phyloP scores from a whole-genome alignment of 1,140 invertebrate genomes.

The Platyscapa corneri region DNA sequence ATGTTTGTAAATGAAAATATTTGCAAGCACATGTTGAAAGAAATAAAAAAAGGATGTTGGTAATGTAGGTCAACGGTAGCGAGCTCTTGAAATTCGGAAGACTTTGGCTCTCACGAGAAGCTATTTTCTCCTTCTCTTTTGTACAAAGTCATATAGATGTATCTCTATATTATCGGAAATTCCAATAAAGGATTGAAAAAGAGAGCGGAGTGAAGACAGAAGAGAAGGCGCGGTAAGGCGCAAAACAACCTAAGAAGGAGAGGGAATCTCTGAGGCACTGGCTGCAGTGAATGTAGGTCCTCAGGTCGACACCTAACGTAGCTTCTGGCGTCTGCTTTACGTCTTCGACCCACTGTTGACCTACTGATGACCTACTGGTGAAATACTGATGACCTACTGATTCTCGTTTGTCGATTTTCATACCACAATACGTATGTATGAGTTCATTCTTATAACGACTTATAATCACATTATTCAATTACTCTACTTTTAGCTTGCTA shows the following conservation, averaged over 20 bases:
- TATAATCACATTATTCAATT: neutral
- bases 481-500: neutral
- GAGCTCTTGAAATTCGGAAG: slow-evolving; percentile 36
- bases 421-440: neutral
- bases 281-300: slow-evolving; percentile 19
- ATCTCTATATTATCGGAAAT: slow-evolving; percentile 28
- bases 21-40: too few relatives aligned
- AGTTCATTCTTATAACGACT: neutral
- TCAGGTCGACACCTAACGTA: slow-evolving; percentile 17
- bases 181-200: slow-evolving; percentile 21
- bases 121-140: slow-evolving; percentile 8
- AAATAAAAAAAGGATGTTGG: too few relatives aligned
- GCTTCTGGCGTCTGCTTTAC: slow-evolving; percentile 5
- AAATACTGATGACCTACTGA: slow-evolving; percentile 4
- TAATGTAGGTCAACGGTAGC: slow-evolving; percentile 33
- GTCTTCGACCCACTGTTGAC: slow-evolving; percentile 11
- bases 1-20: too few relatives aligned
- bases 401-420: slow-evolving; percentile 1
- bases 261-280: neutral
- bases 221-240: neutral
- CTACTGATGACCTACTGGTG: slow-evolving; percentile 22
- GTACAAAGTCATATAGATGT: neutral
- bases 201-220: neutral
- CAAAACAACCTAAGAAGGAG: neutral
- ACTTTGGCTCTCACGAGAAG: neutral